phyloP scores from a whole-genome alignment of 2,113 vertebrate species.

The Gadus chalcogrammus region DNA sequence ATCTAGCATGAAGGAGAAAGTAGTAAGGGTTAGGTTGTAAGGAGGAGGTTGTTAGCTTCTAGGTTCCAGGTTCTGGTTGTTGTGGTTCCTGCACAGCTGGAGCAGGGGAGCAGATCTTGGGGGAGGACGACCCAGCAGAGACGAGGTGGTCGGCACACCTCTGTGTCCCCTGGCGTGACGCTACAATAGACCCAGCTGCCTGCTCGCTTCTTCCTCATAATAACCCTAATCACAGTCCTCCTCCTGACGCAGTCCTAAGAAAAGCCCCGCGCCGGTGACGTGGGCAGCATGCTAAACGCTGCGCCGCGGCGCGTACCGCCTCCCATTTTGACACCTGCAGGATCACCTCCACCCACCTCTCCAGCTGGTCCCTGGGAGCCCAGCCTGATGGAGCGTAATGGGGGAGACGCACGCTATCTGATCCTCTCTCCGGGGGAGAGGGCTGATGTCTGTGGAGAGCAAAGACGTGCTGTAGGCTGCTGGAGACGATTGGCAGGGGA shows the following conservation, averaged over 20 bases:
- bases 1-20: too few species aligned
- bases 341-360: slow-evolving; percentile 60
- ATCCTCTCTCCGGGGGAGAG: too few species aligned
- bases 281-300: slow-evolving; percentile 49
- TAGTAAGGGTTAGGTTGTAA: too few species aligned
- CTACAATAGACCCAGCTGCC: slow-evolving; percentile 43
- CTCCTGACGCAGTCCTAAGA: slow-evolving; percentile 49
- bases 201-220: slow-evolving; percentile 46
- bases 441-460: too few species aligned
- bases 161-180: background rate
- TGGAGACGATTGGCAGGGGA: slow-evolving; percentile 28
- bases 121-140: too few species aligned
- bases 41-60: too few species aligned
- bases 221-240: slow-evolving; percentile 59
- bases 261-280: slow-evolving; percentile 36
- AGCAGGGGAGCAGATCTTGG: too few species aligned
- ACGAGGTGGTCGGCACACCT: too few species aligned
- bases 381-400: too few species aligned
- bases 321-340: slow-evolving; percentile 64
- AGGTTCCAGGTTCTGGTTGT: too few species aligned
- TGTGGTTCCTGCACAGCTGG: too few species aligned
- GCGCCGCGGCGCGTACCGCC: slow-evolving; percentile 63
- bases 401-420: too few species aligned
- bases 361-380: slow-evolving; percentile 24
- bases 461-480: slow-evolving; percentile 7